Evolutionary conservation across 2,113 vertebrate genomes (phyloP).

Genomic region (Festucalex cinctus): DNA sequence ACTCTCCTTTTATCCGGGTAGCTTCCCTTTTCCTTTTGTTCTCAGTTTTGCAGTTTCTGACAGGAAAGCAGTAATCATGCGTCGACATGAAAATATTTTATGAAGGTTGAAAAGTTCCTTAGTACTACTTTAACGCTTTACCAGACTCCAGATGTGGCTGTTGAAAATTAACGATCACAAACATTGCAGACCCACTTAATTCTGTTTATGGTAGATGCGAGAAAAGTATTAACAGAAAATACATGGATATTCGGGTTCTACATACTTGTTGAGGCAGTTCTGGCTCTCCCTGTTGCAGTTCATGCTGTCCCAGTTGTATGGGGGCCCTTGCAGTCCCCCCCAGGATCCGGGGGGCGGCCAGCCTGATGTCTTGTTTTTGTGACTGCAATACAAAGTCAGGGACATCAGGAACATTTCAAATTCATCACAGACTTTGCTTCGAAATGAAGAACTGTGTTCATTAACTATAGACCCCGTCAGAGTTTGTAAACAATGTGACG

Average conservation of each 20-base stretch:
- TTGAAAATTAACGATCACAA: not conserved
- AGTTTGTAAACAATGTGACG: no score
- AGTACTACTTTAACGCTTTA: not conserved
- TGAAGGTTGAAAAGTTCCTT: no score
- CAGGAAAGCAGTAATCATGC: no score
- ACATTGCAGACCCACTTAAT: not conserved
- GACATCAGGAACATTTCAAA: not conserved
- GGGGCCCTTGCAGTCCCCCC: constrained; percentile 85
- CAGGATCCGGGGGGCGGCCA: constrained; percentile 90
- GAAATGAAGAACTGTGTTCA: not conserved
- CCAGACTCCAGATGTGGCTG: not conserved
- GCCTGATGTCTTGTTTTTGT: constrained; percentile 90
- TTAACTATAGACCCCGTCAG: no score
- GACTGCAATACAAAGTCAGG: constrained; percentile 68
- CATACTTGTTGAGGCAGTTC: constrained; percentile 89
- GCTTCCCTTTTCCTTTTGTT: no score
- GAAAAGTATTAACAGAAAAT: not conserved
- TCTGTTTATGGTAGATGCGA: not conserved
- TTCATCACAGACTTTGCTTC: not conserved
- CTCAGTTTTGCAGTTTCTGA: no score
- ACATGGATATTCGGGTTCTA: not conserved
- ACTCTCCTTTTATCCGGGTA: no score
- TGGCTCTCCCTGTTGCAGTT: constrained; percentile 79
- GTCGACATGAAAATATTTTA: no score
- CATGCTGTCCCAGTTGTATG: constrained; percentile 93